Percentiles rank a stretch among this genome's conserved stretches.
Conservation (phyloP, 2,113 vertebrate genomes). For the Actenoides lindsayi region DNA sequence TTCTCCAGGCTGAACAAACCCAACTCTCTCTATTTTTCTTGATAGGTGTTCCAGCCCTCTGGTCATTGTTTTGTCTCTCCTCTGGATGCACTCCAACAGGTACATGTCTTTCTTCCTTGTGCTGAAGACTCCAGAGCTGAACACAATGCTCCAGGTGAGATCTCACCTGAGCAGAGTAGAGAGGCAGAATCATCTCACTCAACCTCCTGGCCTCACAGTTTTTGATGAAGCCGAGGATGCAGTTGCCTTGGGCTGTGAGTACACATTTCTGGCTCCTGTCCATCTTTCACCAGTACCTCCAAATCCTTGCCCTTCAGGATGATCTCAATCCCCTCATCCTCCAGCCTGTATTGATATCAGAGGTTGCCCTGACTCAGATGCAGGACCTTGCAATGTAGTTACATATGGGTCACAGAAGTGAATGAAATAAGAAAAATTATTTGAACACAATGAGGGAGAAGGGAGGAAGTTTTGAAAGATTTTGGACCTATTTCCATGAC, state of each 20-base stretch:
- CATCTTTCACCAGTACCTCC: background rate
- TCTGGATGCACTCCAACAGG: background rate
- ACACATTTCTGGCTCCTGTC: rapidly evolving
- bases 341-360: background rate
- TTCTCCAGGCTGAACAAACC: background rate
- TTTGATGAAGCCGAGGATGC: background rate
- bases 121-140: background rate
- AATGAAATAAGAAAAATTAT: background rate
- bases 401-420: background rate
- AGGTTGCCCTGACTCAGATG: background rate
- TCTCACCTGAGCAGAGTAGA: background rate
- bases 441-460: background rate
- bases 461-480: background rate
- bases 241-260: background rate
- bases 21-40: background rate
- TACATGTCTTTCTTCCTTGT: background rate
- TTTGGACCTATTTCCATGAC: background rate
- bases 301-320: background rate
- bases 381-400: background rate
- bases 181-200: background rate
- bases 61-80: background rate
- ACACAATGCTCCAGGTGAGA: rapidly evolving
- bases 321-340: background rate
- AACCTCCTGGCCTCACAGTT: rapidly evolving
- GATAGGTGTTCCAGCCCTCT: background rate